phyloP scores from a whole-genome alignment of 2,797 vertebrate genomes.

The Myiotriccus ornatus region DNA sequence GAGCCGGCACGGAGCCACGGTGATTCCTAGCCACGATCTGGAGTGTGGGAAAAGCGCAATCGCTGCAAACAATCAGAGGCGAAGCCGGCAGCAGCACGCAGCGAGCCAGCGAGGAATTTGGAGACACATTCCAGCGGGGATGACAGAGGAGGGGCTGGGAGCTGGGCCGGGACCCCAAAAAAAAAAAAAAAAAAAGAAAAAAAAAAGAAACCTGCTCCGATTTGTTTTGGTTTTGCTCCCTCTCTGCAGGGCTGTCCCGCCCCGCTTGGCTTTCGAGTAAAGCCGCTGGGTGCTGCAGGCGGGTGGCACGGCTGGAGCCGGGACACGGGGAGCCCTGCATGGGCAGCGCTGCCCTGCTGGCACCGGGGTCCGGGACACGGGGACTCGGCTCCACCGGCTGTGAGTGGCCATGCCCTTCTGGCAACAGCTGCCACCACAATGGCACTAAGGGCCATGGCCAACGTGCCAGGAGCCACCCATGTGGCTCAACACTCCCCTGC shows the following conservation, averaged over 20 bases:
- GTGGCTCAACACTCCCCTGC: not conserved
- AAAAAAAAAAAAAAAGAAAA: not conserved
- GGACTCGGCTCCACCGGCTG: accelerated
- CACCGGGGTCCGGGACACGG: accelerated
- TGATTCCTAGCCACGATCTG: conserved; percentile 3
- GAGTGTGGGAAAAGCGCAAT: conserved; percentile 69
- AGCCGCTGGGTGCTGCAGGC: not conserved
- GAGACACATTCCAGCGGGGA: conserved; percentile 15
- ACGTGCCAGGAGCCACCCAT: not conserved
- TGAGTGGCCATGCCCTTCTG: accelerated
- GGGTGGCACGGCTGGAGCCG: accelerated
- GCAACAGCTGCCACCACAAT: accelerated
- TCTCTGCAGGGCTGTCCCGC: not conserved
- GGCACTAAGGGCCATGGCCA: not conserved
- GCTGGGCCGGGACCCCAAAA: not conserved
- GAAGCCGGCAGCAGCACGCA: conserved; percentile 64
- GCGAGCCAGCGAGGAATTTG: not conserved
- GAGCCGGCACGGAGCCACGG: conserved; percentile 50
- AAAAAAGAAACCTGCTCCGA: not conserved
- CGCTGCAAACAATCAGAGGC: conserved; percentile 53
- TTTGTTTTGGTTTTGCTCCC: conserved; percentile 24
- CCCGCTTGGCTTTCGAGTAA: conserved; percentile 26
- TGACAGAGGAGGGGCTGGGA: conserved; percentile 18
- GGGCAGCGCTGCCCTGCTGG: not conserved
- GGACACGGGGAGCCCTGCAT: accelerated